Conservation (phyloP, 92 coral and sea anemone species). For the Zoanthus solanderi region DNA sequence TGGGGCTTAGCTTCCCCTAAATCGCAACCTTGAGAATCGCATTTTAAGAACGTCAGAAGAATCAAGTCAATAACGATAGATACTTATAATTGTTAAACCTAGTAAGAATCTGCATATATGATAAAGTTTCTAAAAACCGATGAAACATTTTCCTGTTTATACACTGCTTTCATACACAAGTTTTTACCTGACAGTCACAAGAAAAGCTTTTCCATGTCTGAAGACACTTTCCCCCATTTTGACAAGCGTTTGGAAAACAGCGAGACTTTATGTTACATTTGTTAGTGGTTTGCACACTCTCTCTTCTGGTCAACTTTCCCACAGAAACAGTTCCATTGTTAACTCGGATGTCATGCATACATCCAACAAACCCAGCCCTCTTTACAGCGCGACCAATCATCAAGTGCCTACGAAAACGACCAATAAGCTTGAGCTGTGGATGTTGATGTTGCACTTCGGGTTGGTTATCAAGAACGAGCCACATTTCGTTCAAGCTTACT, state of each 20-base stretch:
- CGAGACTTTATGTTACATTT: constrained; percentile 66
- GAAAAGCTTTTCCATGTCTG: constrained; percentile 74
- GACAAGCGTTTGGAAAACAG: constrained; percentile 91
- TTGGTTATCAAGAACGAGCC: constrained; percentile 75
- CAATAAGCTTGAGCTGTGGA: constrained; percentile 56
- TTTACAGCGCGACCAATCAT: constrained; percentile 73
- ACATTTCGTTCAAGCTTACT: constrained; percentile 66
- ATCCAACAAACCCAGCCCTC: constrained; percentile 89
- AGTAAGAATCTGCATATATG: too few relatives aligned
- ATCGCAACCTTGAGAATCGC: too few relatives aligned
- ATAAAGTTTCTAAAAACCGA: too few relatives aligned
- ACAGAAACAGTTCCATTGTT: constrained; percentile 67
- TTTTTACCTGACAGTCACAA: constrained; percentile 76
- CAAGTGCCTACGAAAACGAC: constrained; percentile 30
- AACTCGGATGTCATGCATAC: constrained; percentile 75
- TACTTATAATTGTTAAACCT: background rate
- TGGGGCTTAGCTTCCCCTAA: too few relatives aligned
- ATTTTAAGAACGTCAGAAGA: too few relatives aligned
- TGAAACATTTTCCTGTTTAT: too few relatives aligned
- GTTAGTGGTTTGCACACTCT: constrained; percentile 57
- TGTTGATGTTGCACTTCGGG: constrained; percentile 84
- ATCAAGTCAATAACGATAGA: background rate
- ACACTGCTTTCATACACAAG: background rate
- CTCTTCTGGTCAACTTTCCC: constrained; percentile 42
- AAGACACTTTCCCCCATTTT: constrained; percentile 74